Conservation (phyloP, 2,888 invertebrate species). For the Gari tellinella region DNA sequence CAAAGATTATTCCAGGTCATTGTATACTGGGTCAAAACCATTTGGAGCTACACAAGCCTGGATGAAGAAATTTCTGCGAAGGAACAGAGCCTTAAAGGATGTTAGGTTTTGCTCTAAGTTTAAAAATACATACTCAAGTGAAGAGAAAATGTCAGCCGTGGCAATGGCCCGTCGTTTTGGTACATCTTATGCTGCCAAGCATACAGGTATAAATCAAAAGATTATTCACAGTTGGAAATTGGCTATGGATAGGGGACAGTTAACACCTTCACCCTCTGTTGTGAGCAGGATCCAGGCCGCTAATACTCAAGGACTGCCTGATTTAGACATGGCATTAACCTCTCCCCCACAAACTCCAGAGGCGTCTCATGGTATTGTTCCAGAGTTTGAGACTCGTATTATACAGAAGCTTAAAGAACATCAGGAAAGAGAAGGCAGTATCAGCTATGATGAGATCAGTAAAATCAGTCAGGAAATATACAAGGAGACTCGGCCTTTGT, state of each 20-base stretch:
- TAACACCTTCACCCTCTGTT: constrained; percentile 20
- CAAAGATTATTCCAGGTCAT: constrained; percentile 54
- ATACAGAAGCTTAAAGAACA: constrained; percentile 37
- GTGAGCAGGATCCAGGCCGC: background rate
- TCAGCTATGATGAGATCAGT: constrained; percentile 56
- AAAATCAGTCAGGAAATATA: constrained; percentile 49
- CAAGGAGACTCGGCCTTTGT: constrained; percentile 53
- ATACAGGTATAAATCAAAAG: constrained; percentile 48
- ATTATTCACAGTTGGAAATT: constrained; percentile 56
- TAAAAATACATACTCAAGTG: constrained; percentile 48
- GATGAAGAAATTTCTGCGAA: constrained; percentile 56
- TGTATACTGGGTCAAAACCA: constrained; percentile 51
- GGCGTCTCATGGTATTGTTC: constrained; percentile 53
- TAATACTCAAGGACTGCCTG: too few relatives aligned
- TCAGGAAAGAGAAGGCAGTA: constrained; percentile 53
- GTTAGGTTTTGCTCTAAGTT: constrained; percentile 56
- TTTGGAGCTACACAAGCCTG: constrained; percentile 57
- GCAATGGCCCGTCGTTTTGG: constrained; percentile 52
- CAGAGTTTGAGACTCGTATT: constrained; percentile 46
- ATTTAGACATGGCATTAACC: background rate
- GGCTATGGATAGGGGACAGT: constrained; percentile 39
- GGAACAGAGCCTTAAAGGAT: constrained; percentile 45
- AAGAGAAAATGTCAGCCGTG: constrained; percentile 46
- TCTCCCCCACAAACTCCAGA: constrained; percentile 3
- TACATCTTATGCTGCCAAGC: constrained; percentile 42